Evolutionary conservation across 1,140 invertebrate species (phyloP).

Genomic region (Drosophila quadrilineata): DNA sequence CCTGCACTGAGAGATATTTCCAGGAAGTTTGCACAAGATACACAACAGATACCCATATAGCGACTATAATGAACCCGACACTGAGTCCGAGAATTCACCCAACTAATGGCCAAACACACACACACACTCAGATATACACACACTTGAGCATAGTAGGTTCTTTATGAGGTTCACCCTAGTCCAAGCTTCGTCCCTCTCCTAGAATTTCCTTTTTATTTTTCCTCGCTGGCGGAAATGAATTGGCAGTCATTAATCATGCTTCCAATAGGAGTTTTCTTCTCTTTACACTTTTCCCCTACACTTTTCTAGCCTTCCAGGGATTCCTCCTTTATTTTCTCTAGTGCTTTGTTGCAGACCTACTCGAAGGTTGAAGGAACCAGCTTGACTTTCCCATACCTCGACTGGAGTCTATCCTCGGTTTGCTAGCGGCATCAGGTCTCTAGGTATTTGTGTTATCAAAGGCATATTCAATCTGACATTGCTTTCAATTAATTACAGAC

Average conservation of each 20-base stretch:
- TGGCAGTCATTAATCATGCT: constrained; percentile 70
- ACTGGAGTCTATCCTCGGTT: neutral
- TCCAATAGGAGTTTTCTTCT: constrained; percentile 56
- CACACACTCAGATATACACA: no score
- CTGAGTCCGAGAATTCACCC: constrained; percentile 9
- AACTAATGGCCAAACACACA: constrained; percentile 18
- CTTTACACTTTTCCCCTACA: neutral
- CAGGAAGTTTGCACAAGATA: constrained; percentile 68
- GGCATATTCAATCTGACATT: no score
- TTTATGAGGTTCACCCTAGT: constrained; percentile 20
- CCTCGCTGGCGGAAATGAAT: constrained; percentile 66
- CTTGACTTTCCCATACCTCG: neutral
- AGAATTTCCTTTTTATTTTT: neutral
- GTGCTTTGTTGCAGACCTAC: constrained; percentile 21
- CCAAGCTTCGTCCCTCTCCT: neutral
- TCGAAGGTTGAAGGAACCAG: constrained; percentile 37
- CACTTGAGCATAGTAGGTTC: constrained; percentile 4
- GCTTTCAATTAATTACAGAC: no score
- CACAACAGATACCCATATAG: constrained; percentile 48
- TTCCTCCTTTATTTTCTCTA: neutral
- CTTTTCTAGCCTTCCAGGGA: neutral
- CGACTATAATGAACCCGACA: constrained; percentile 7
- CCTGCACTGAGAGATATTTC: constrained; percentile 65
- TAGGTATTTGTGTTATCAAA: constrained; percentile 22
- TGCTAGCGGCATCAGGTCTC: constrained; percentile 17